Percentiles rank a stretch among this genome's conserved stretches.
Evolutionary conservation across 2,113 vertebrate species (phyloP).

Genomic region (Callipepla squamata): DNA sequence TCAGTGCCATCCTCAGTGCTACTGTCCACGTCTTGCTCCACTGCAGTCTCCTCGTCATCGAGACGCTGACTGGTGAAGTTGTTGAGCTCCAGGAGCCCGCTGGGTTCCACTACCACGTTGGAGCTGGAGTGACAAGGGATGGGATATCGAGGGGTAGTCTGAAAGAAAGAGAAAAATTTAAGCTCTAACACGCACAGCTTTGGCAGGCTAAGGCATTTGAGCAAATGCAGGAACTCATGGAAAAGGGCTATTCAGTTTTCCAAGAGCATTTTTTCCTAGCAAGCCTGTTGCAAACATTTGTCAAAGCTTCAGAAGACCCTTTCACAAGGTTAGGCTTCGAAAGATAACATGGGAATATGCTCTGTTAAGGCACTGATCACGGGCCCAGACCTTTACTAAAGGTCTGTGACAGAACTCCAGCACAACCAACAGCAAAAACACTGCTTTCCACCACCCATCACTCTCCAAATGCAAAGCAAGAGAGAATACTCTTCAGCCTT

Average conservation of each 20-base stretch:
- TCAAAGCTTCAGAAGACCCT: neutral
- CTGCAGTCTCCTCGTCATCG: conserved; percentile 89
- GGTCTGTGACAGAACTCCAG: neutral
- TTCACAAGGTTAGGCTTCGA: neutral
- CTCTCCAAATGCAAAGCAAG: neutral
- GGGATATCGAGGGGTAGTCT: conserved; percentile 96
- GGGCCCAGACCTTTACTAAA: neutral
- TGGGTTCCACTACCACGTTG: conserved; percentile 98
- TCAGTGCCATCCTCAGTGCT: conserved; percentile 90
- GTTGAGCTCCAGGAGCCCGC: conserved; percentile 95
- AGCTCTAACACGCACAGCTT: neutral
- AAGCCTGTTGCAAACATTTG: neutral
- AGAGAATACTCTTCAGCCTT: neutral
- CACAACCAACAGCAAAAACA: neutral
- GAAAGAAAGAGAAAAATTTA: conserved; percentile 54
- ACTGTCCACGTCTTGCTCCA: conserved; percentile 94
- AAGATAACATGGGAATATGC: neutral
- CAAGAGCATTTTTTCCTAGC: neutral
- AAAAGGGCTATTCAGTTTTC: neutral
- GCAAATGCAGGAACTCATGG: neutral
- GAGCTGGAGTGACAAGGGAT: conserved; percentile 97
- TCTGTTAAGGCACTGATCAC: neutral
- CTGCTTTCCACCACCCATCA: neutral
- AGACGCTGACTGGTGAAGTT: conserved; percentile 98
- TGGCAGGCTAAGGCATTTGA: neutral